Evolutionary conservation across 2,797 vertebrate species (phyloP), one percentile per base, ranked within the genome.

Genomic region (Intellagama lesueurii): DNA sequence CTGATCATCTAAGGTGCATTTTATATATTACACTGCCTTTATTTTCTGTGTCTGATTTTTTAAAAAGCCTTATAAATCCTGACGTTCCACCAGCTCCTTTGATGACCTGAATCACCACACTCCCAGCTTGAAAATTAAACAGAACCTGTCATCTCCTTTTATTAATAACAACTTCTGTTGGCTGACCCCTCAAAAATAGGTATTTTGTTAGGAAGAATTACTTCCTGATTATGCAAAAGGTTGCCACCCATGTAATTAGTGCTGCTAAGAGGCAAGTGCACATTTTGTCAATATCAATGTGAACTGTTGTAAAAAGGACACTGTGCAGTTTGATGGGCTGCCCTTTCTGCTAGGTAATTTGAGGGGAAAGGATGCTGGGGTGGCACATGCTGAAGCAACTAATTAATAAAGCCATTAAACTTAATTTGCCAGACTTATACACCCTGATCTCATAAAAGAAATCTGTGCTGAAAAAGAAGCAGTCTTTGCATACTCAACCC

Each of bases 201-300:
- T 8, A 73, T 83, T 75, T 76, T 35, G 64, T 76, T 88, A 64
- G 19, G 52, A 66, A 19, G 80, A 82, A 82, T 75, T 19, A 82
- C 64, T 88, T 75, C 70, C 28, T 66, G 49, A 88, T 88, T 82
- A 83, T 82, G 56, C 56, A 75, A 16, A 82, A 88, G 80, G 69
- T 82, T 83, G 70, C 72, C 70, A 28, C 80, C 87, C 87, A 24
- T 82, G 52, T 49, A 82, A 66, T 88, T 88, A 88, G 30, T 49
- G 56, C 52, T 75, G 30, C 52, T 82, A 66, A 88, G 9, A 56
- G 80, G 47, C 75, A 88, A 88, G 79, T 30, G 30, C 70, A 56
- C 70, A 35, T 83, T 82, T 82, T 88, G 80, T 75, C 87, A 82
- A 88, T 75, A 88, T 35, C 35, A 75, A 8, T 66, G 26, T 68